phyloP scores from a whole-genome alignment of 1,140 invertebrate genomes.

The Brachionus koreanus region DNA sequence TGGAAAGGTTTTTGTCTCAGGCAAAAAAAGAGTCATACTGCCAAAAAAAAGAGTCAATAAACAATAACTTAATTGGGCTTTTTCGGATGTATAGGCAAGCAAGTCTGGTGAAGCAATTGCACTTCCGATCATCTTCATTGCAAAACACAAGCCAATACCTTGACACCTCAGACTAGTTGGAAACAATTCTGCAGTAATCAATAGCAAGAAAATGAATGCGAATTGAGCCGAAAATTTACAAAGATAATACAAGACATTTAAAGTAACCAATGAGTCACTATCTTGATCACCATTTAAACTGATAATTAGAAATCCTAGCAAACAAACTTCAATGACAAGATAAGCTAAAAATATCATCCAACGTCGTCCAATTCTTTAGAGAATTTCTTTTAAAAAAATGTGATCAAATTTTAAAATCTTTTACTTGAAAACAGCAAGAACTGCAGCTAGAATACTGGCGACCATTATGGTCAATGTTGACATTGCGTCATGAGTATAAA shows the following conservation, averaged over 20 bases:
- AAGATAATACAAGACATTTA: conserved; percentile 29
- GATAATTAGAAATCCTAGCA: conserved; percentile 7
- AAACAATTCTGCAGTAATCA: conserved; percentile 40
- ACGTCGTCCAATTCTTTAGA: conserved; percentile 30
- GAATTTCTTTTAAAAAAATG: neutral
- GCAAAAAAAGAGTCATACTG: conserved; percentile 20
- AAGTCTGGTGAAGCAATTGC: conserved; percentile 19
- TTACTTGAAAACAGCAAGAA: neutral
- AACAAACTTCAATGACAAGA: conserved; percentile 43
- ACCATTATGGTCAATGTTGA: conserved; percentile 5
- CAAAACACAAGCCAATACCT: conserved; percentile 22
- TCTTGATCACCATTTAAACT: neutral
- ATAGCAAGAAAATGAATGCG: conserved; percentile 11
- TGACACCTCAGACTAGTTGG: conserved; percentile 42
- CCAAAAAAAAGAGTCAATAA: conserved; percentile 28
- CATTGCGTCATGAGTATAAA: neutral
- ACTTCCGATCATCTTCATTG: conserved; percentile 23
- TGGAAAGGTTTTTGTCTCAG: conserved; percentile 43
- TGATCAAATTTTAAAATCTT: neutral
- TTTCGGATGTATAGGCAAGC: neutral
- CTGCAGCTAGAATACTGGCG: neutral
- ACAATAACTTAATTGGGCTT: conserved; percentile 5
- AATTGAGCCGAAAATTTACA: conserved; percentile 29
- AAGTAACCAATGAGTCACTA: neutral
- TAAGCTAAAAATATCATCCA: conserved; percentile 43